These are phyloP conservation scores for Lysandra coridon DNA, from an alignment of 2,888 invertebrate species.

Conservation along the genomic window DNA sequence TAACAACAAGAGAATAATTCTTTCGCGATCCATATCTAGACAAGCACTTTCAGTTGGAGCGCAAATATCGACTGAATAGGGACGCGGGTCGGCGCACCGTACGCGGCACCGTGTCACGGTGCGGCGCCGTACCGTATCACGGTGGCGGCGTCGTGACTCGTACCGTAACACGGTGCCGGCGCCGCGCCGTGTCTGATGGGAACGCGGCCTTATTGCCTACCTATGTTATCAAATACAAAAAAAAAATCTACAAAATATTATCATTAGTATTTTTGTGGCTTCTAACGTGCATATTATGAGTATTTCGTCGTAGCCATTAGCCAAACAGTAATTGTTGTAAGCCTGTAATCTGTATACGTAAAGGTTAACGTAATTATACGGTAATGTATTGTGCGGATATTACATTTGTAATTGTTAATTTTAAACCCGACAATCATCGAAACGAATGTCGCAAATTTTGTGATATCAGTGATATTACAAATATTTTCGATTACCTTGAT, in stretches of 20 bases:
- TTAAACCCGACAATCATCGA: background rate
- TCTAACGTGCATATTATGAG: background rate
- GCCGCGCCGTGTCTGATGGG: no score
- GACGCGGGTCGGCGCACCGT: no score
- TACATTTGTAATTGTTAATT: constrained; percentile 18
- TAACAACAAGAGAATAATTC: no score
- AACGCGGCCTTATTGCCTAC: no score
- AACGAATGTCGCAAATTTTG: background rate
- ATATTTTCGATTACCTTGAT: background rate
- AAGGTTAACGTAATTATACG: constrained; percentile 3
- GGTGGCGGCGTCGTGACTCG: no score
- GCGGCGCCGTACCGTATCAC: no score
- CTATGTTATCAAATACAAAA: background rate
- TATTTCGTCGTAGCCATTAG: background rate
- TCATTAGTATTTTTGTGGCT: background rate
- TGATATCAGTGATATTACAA: background rate
- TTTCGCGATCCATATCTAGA: no score
- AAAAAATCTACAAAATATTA: background rate
- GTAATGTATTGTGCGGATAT: background rate
- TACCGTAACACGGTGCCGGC: no score
- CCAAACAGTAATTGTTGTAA: background rate
- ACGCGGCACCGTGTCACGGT: no score
- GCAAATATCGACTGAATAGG: no score
- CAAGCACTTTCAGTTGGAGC: no score
- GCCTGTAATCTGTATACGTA: constrained; percentile 15